Conservation (phyloP, 2,797 vertebrate species). For the Harpagifer antarcticus region DNA sequence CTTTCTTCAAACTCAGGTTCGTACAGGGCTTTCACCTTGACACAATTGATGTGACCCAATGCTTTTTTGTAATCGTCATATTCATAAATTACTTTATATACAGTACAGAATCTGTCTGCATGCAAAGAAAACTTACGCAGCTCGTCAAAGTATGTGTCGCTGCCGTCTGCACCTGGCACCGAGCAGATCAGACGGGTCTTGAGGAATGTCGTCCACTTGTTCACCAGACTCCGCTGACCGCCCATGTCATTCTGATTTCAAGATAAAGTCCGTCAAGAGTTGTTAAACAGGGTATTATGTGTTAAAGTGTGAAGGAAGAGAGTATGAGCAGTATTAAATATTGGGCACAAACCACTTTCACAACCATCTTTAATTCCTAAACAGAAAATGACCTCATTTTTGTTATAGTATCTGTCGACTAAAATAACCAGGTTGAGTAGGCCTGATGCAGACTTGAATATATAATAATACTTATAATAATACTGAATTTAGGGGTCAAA, state of each 20-base stretch:
- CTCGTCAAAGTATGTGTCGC: constrained; percentile 94
- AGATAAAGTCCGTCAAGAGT: constrained; percentile 14
- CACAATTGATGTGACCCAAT: neutral
- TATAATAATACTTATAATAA: too few species aligned
- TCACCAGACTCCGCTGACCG: constrained; percentile 95
- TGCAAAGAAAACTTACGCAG: constrained; percentile 88
- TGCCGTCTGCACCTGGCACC: constrained; percentile 89
- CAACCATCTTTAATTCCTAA: neutral
- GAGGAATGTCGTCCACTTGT: constrained; percentile 98
- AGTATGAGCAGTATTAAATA: neutral
- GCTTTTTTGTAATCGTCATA: too few species aligned
- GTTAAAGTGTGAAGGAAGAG: neutral
- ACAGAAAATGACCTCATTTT: neutral
- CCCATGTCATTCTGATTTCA: constrained; percentile 93
- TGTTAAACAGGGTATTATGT: neutral
- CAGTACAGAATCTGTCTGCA: neutral
- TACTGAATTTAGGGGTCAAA: neutral
- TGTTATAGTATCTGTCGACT: neutral
- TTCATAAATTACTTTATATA: neutral
- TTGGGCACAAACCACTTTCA: neutral
- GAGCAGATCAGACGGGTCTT: constrained; percentile 96
- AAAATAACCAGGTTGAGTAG: neutral
- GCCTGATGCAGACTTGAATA: neutral
- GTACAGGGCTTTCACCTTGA: neutral
- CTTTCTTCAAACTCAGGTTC: too few species aligned